A percentile compares a stretch with the other conserved stretches of the same genome.
phyloP scores from a whole-genome alignment of 1,140 invertebrate species.

The Nasonia vitripennis region DNA sequence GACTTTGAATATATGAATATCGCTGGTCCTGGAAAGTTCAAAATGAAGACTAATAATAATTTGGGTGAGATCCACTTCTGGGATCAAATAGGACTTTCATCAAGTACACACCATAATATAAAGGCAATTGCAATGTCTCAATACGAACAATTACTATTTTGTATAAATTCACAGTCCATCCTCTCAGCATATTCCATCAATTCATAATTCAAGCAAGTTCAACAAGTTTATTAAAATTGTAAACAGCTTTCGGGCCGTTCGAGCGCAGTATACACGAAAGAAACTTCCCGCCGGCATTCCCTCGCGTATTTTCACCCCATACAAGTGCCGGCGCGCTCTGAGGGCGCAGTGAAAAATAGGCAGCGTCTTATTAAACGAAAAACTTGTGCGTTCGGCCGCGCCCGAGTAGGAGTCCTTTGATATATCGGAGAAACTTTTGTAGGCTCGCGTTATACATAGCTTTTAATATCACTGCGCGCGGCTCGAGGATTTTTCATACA shows the following conservation, averaged over 20 bases:
- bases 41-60: conserved; percentile 71
- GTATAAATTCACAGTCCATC: neutral
- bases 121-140: neutral
- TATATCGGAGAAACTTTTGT: conserved; percentile 52
- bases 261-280: neutral
- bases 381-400: conserved; percentile 59
- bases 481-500: neutral
- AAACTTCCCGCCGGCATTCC: neutral
- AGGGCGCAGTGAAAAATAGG: conserved; percentile 68
- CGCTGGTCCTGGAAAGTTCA: conserved; percentile 66
- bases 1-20: conserved; percentile 76
- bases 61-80: conserved; percentile 76
- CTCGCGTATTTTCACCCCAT: neutral
- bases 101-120: neutral
- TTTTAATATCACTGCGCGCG: neutral
- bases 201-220: neutral
- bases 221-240: conserved; percentile 1
- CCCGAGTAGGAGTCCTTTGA: conserved; percentile 50
- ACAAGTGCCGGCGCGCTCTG: neutral
- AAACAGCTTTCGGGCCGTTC: neutral
- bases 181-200: neutral
- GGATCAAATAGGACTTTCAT: conserved; percentile 59
- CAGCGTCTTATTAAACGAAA: conserved; percentile 71
- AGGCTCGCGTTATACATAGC: neutral
- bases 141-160: neutral